Percentiles rank a stretch among this genome's conserved stretches.
Conservation (phyloP, 2,113 vertebrate genomes). For the Chascanopsetta lugubris region DNA sequence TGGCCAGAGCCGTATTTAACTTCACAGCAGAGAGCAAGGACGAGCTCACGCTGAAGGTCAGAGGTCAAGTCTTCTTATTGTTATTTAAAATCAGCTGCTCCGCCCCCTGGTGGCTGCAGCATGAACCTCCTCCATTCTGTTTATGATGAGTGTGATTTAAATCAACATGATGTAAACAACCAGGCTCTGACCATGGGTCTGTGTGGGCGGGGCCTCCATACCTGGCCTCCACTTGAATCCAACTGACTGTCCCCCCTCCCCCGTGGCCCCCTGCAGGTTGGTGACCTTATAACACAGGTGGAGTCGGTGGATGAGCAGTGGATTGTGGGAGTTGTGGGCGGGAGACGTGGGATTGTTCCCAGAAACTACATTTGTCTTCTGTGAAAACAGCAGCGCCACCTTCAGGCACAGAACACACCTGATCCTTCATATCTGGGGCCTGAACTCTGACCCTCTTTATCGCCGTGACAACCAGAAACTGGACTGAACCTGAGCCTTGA, state of each 20-base stretch:
- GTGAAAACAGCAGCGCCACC: constrained; percentile 6
- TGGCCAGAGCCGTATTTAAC: constrained; percentile 88
- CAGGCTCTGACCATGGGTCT: no score
- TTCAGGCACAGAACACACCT: background rate
- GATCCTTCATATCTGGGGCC: no score
- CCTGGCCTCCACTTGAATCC: no score
- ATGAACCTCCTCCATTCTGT: no score
- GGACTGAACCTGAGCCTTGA: no score
- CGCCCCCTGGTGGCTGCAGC: no score
- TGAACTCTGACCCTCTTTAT: no score
- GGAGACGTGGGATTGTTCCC: constrained; percentile 75
- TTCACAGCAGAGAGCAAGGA: constrained; percentile 89
- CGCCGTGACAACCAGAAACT: background rate
- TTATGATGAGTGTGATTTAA: no score
- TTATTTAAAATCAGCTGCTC: no score
- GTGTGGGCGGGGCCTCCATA: no score
- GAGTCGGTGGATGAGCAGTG: constrained; percentile 76
- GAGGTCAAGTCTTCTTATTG: background rate
- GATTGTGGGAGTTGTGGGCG: constrained; percentile 70
- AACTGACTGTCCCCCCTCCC: no score
- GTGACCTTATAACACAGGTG: constrained; percentile 70
- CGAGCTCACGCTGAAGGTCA: constrained; percentile 91
- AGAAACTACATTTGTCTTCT: constrained; percentile 76
- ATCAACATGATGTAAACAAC: no score
- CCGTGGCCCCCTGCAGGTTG: constrained; percentile 56